Evolutionary conservation across 2,797 vertebrate genomes (phyloP).

Genomic region (Carcharodon carcharias): DNA sequence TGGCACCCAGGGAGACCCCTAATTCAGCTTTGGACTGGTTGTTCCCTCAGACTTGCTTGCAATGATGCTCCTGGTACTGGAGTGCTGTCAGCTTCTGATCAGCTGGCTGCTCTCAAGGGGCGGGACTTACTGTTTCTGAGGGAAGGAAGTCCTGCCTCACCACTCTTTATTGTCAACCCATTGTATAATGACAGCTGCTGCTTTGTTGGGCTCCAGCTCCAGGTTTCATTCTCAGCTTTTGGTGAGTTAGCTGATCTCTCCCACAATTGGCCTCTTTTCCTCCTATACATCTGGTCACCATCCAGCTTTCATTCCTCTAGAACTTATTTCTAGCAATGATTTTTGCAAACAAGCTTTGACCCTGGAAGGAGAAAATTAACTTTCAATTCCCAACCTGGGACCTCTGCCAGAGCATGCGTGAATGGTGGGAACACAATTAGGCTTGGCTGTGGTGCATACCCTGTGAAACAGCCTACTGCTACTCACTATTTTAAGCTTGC

Average conservation of each 20-base stretch:
- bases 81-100: background rate
- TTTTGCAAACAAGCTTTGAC: background rate
- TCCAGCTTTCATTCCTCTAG: no score
- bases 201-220: background rate
- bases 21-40: background rate
- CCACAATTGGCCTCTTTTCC: background rate
- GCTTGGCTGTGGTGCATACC: background rate
- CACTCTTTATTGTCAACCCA: background rate
- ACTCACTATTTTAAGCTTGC: background rate
- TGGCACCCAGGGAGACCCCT: no score
- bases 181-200: no score
- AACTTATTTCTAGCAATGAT: no score
- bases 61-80: background rate
- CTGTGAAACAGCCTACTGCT: background rate
- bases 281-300: no score
- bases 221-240: background rate
- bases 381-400: background rate
- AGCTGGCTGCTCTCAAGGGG: background rate
- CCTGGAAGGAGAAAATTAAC: background rate
- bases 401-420: background rate
- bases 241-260: background rate
- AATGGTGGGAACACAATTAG: background rate
- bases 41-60: background rate
- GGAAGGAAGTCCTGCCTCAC: background rate
- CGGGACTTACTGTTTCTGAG: background rate